Evolutionary conservation across 2,888 invertebrate genomes (phyloP).

Genomic region (Epirrita christyi): DNA sequence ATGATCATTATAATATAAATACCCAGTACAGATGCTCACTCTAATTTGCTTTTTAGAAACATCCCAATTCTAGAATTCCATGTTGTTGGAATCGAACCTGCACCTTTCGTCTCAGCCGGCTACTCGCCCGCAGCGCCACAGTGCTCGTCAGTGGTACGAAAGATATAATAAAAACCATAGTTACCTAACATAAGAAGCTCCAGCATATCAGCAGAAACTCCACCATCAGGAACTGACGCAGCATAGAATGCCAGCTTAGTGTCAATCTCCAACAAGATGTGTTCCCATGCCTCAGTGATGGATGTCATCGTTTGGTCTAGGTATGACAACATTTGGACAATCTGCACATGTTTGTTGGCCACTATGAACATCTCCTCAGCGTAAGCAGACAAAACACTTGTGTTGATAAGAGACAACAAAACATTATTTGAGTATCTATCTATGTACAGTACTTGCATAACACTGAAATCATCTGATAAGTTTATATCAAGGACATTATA

Average conservation of each 20-base stretch:
- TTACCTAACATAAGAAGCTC: slow-evolving; percentile 94
- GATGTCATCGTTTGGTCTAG: slow-evolving; percentile 91
- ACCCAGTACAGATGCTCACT: too few species aligned
- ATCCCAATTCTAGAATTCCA: too few species aligned
- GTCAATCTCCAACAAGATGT: slow-evolving; percentile 96
- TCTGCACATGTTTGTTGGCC: slow-evolving; percentile 90
- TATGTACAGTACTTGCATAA: slow-evolving; percentile 87
- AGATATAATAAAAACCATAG: neutral
- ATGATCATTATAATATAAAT: too few species aligned
- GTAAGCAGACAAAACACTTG: slow-evolving; percentile 87
- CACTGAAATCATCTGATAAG: slow-evolving; percentile 88
- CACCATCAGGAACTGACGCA: slow-evolving; percentile 90
- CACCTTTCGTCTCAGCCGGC: too few species aligned
- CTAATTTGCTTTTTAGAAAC: too few species aligned
- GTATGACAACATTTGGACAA: slow-evolving; percentile 88
- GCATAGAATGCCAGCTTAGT: slow-evolving; percentile 96
- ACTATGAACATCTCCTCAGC: slow-evolving; percentile 89
- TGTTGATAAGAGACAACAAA: slow-evolving; percentile 79
- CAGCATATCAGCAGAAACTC: slow-evolving; percentile 95
- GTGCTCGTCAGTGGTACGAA: too few species aligned
- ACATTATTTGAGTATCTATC: slow-evolving; percentile 79
- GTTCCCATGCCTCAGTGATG: slow-evolving; percentile 97
- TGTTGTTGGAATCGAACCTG: too few species aligned
- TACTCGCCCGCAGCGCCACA: too few species aligned
- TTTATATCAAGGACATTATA: slow-evolving; percentile 87